Conservation (phyloP, 2,888 invertebrate genomes). For the Tachina lurida region DNA sequence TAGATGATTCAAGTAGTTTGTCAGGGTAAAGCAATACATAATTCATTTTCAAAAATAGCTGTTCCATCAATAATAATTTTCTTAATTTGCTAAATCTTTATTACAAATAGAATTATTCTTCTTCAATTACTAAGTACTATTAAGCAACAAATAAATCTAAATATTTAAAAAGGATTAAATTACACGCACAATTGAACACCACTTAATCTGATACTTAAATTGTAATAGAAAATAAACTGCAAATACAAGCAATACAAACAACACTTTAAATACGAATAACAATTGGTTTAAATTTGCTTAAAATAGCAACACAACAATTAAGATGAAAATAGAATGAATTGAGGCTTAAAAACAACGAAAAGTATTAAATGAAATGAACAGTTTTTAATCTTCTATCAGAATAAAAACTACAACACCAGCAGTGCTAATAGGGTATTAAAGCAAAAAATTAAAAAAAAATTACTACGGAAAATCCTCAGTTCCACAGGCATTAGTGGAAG, state of each 20-base stretch:
- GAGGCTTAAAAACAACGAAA: conserved; percentile 3
- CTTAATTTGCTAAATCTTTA: no score
- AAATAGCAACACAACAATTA: conserved; percentile 33
- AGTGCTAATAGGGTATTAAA: not conserved
- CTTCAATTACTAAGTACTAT: no score
- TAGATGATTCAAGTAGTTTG: no score
- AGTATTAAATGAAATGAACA: conserved; percentile 16
- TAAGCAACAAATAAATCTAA: not conserved
- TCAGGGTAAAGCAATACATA: no score
- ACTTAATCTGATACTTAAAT: conserved; percentile 37
- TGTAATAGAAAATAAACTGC: not conserved
- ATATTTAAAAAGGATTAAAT: conserved; percentile 19
- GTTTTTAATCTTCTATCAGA: not conserved
- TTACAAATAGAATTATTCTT: no score
- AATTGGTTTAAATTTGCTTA: conserved; percentile 44
- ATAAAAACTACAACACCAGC: not conserved
- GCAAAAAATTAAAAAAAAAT: no score
- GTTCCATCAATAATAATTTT: no score
- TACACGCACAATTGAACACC: conserved; percentile 39
- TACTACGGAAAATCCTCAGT: no score
- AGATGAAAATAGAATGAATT: conserved; percentile 44
- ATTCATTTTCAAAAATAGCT: no score
- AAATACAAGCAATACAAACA: not conserved
- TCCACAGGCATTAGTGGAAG: no score
- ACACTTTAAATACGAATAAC: conserved; percentile 41